Conservation (phyloP, 2,113 vertebrate genomes). For the Empidonax alnorum region DNA sequence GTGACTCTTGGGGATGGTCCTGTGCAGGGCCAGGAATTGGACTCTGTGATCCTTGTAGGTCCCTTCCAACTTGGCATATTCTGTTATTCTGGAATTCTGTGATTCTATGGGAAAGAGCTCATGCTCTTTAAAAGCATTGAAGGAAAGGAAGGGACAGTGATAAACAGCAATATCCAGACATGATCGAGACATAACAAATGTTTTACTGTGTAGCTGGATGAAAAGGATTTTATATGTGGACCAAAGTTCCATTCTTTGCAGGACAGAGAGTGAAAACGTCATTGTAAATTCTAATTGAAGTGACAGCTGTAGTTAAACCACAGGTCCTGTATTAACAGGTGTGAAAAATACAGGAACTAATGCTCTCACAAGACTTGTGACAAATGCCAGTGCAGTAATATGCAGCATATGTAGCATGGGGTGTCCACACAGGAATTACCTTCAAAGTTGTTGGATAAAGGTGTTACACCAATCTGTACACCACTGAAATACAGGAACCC, state of each 20-base stretch:
- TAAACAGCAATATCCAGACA: background rate
- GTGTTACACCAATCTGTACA: accelerated
- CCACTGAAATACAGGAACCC: background rate
- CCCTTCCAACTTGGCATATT: background rate
- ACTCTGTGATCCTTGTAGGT: background rate
- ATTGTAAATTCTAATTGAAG: background rate
- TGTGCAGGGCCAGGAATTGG: background rate
- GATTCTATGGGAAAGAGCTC: background rate
- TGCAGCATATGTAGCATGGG: accelerated
- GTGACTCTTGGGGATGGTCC: background rate
- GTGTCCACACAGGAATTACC: background rate
- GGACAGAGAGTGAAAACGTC: background rate
- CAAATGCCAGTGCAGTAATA: background rate
- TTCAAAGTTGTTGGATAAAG: background rate
- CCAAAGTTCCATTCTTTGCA: background rate
- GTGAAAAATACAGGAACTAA: background rate
- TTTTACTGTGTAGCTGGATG: background rate
- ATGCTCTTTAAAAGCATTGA: background rate
- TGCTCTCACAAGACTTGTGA: background rate
- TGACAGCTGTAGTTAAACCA: background rate
- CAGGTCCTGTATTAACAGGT: background rate
- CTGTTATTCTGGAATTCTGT: background rate
- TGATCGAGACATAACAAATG: background rate
- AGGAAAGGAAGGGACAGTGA: background rate
- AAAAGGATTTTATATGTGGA: background rate